Conservation (phyloP, 2,113 vertebrate species). For the Rallus limicola region DNA sequence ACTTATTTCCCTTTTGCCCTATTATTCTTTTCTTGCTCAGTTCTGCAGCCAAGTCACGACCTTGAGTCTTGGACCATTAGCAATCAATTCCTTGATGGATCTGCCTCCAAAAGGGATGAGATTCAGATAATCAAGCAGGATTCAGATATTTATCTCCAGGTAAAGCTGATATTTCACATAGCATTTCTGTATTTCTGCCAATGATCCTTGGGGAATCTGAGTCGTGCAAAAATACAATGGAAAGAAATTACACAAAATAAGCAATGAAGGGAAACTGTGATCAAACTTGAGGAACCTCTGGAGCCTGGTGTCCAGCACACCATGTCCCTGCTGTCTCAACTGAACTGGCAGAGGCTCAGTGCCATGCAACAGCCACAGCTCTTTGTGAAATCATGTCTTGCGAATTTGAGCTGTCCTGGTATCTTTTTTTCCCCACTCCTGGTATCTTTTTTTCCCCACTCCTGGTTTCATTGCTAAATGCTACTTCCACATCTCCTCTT, state of each 20-base stretch:
- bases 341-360: not conserved
- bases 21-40: not conserved
- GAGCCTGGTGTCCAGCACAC: not conserved
- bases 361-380: accelerated
- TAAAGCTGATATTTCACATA: not conserved
- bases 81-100: not conserved
- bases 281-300: not conserved
- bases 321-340: not conserved
- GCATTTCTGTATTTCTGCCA: not conserved
- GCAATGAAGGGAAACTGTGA: not conserved
- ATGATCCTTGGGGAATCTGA: not conserved
- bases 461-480: not conserved
- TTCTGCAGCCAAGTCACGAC: not conserved
- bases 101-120: not conserved
- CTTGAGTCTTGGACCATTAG: not conserved
- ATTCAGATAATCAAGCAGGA: not conserved
- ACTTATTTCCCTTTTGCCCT: not conserved
- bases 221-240: not conserved
- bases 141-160: not conserved
- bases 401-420: not conserved
- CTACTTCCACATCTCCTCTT: not conserved
- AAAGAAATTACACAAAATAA: not conserved
- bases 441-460: not conserved
- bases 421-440: not conserved
- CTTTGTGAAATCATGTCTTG: accelerated